Conservation (phyloP, 2,888 invertebrate genomes). For the Aphodius sticticus region DNA sequence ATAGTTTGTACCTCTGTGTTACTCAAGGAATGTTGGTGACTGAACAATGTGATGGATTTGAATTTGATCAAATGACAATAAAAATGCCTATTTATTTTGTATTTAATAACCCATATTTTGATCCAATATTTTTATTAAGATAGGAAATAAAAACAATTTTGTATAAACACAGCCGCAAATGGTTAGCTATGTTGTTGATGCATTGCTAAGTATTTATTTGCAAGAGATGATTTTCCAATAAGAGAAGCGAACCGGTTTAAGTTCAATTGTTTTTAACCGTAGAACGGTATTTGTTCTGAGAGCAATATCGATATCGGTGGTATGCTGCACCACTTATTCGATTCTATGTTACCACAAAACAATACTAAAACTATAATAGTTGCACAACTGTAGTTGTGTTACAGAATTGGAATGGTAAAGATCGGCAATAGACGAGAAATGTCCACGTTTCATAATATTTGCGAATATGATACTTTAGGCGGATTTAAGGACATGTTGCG, state of each 20-base stretch:
- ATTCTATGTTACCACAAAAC: too few relatives aligned
- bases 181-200: not conserved
- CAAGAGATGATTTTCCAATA: not conserved
- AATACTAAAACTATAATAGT: too few relatives aligned
- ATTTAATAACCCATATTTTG: too few relatives aligned
- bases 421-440: not conserved
- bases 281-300: too few relatives aligned
- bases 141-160: not conserved
- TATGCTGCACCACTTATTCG: not conserved
- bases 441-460: not conserved
- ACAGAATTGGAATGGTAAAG: not conserved
- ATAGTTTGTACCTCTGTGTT: too few relatives aligned
- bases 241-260: not conserved
- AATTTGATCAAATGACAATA: not conserved
- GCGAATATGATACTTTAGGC: not conserved
- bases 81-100: not conserved
- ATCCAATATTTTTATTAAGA: not conserved
- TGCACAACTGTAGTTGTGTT: too few relatives aligned
- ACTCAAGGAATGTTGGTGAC: not conserved
- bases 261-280: not conserved
- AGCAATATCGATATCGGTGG: not conserved
- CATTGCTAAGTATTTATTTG: too few relatives aligned
- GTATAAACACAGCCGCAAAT: not conserved
- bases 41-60: not conserved
- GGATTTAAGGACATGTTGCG: not conserved